Conservation (phyloP, 2,113 vertebrate genomes). For the Miniopterus natalensis region DNA sequence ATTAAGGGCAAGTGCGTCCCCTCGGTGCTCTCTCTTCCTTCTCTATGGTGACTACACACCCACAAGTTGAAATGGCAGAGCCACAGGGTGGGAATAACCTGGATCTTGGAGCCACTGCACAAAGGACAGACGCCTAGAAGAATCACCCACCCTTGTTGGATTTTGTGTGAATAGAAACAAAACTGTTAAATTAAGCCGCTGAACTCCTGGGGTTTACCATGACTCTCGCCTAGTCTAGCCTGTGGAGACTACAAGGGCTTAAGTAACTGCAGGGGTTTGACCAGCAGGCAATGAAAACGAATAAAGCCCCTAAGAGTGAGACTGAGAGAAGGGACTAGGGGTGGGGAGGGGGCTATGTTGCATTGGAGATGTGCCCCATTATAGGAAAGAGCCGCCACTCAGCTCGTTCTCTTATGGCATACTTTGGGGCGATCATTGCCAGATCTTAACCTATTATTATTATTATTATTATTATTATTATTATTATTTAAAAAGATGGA, state of each 20-base stretch:
- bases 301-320: background rate
- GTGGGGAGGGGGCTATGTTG: background rate
- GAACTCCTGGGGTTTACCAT: background rate
- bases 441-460: background rate
- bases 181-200: background rate
- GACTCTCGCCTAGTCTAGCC: background rate
- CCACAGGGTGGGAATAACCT: background rate
- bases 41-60: background rate
- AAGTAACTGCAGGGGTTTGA: background rate
- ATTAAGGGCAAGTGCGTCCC: background rate
- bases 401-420: background rate
- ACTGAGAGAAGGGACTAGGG: background rate
- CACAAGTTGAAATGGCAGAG: background rate
- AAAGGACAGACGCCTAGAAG: background rate
- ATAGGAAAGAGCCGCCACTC: background rate
- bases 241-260: background rate
- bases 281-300: background rate
- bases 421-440: background rate
- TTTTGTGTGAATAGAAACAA: constrained; percentile 24
- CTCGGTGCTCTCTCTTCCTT: background rate
- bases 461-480: background rate
- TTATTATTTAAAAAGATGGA: background rate
- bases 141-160: background rate
- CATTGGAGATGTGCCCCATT: background rate
- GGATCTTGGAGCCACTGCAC: background rate